These are phyloP conservation scores for Odontomachus brunneus DNA, from an alignment of 1,140 invertebrate species.

Conservation along the genomic window DNA sequence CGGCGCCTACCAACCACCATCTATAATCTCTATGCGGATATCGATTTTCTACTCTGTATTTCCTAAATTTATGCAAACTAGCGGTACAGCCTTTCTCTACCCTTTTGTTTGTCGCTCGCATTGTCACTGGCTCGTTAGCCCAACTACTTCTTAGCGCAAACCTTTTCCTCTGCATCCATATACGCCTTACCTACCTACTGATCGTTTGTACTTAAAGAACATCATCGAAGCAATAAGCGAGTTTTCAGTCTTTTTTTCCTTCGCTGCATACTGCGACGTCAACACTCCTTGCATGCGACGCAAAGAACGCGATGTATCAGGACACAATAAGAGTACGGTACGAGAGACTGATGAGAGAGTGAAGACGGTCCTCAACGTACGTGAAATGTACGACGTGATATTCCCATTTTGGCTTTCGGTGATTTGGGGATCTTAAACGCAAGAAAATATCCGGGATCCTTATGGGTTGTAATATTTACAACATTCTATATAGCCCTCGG, in stretches of 20 bases:
- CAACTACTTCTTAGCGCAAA: background rate
- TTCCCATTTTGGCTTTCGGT: too few relatives aligned
- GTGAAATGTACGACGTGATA: too few relatives aligned
- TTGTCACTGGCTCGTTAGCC: conserved; percentile 29
- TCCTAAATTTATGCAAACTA: conserved; percentile 86
- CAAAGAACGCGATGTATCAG: too few relatives aligned
- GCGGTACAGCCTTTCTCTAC: conserved; percentile 70
- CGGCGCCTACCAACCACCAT: conserved; percentile 86
- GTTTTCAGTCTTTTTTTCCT: too few relatives aligned
- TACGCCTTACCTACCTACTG: background rate
- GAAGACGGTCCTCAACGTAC: too few relatives aligned
- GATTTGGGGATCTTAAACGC: background rate
- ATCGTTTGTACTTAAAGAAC: background rate
- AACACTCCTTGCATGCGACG: too few relatives aligned
- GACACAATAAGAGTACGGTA: too few relatives aligned
- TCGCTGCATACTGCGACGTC: too few relatives aligned
- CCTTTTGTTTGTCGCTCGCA: conserved; percentile 21
- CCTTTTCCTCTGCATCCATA: too few relatives aligned
- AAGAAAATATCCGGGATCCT: background rate
- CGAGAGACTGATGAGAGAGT: too few relatives aligned
- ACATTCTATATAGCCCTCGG: conserved; percentile 79
- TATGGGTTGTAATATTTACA: conserved; percentile 80
- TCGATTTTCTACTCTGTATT: conserved; percentile 85
- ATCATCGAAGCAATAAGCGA: too few relatives aligned
- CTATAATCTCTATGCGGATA: conserved; percentile 86